A percentile compares a stretch with the other conserved stretches of the same genome.
phyloP scores from a whole-genome alignment of 2,888 invertebrate species.

The Heliconius aoede region DNA sequence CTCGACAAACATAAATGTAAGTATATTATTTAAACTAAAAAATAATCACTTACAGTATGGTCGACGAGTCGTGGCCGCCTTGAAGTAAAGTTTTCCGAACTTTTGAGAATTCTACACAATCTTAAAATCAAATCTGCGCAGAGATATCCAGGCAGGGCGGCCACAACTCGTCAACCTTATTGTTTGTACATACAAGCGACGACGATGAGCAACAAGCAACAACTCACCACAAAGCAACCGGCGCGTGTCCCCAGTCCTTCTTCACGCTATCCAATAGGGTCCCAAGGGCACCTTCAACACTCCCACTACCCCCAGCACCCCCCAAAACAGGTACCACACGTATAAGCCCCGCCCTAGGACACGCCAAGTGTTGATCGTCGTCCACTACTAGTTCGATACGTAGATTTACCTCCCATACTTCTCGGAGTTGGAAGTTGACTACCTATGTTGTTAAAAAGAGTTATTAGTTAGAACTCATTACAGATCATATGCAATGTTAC shows the following conservation, averaged over 20 bases:
- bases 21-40: no score
- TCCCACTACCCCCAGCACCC: background rate
- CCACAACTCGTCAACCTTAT: no score
- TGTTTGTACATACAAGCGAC: no score
- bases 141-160: no score
- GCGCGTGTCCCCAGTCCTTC: conserved; percentile 73
- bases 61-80: no score
- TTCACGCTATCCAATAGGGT: conserved; percentile 48
- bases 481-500: background rate
- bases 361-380: conserved; percentile 55
- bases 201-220: no score
- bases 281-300: background rate
- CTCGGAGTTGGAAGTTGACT: conserved; percentile 69
- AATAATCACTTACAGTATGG: no score
- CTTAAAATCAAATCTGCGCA: no score
- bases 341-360: conserved; percentile 60
- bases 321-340: conserved; percentile 55
- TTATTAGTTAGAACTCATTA: background rate
- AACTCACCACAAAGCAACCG: conserved; percentile 64
- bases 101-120: no score
- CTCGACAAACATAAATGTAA: no score
- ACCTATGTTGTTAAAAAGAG: conserved; percentile 56
- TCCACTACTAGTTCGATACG: conserved; percentile 57
- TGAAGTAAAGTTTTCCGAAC: no score
- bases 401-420: conserved; percentile 71